Evolutionary conservation across 2,113 vertebrate genomes (phyloP), one percentile per base, ranked within the genome.

Genomic region (Phoenicopterus ruber): DNA sequence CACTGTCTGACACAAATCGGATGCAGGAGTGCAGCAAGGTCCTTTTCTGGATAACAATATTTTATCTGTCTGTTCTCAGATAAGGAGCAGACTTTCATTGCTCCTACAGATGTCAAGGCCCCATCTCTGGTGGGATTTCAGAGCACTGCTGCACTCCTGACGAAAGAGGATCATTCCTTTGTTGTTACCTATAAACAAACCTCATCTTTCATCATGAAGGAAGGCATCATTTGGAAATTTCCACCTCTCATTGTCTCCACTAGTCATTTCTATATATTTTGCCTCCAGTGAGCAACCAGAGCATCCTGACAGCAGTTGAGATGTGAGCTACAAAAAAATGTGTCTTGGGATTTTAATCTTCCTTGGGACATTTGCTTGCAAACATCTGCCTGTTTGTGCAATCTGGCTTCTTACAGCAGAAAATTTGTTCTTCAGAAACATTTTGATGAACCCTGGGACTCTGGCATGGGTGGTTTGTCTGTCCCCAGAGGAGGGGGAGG

Each of bases 331-430:
- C 0, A 2, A 81, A 42, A 81, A 69, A 77, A 71, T 16, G 80
- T 25, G 44, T 20, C 83, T 93, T 82, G 97, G 95, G 95, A 95
- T 97, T 95, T 96, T 55, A 71, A 16, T 71, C 40, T 76, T 94
- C 73, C 61, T 94, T 82, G 86, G 88, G 97, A 94, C 22, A 20
- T 94, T 92, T 76, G 31, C 70, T 95, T 91, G 83, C 72, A 94
- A 92, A 91, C 93, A 96, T 94, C 94, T 95, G 96, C 47, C 61
- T 91, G 77, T 49, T 95, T 93, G 88, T 95, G 83, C 86, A 94
- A 93, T 96, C 81, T 85, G 80, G 28, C 83, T 88, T 40, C 72
- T 76, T 89, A 77, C 91, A 94, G 77, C 52, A 89, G 72, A 69
- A 79, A 65, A 78, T 57, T 21, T 57, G 38, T 47, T 79, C 80